phyloP scores from a whole-genome alignment of 37 sponge, comb jelly and placozoan species.

The Geodia barretti region DNA sequence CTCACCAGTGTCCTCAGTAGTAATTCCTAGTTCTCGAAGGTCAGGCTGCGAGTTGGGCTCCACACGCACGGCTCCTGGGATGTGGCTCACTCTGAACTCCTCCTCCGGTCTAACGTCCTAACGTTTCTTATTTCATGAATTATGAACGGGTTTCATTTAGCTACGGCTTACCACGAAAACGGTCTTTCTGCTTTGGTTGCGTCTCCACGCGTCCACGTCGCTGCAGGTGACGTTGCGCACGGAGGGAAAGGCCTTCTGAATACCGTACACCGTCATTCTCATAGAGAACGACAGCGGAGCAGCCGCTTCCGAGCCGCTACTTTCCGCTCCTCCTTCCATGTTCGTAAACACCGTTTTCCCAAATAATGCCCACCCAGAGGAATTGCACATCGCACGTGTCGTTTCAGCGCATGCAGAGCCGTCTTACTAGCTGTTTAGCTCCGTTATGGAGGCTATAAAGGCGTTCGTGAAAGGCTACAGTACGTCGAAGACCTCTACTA shows the following conservation, averaged over 20 bases:
- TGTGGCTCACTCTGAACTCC: slow-evolving; percentile 74
- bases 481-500: neutral
- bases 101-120: slow-evolving; percentile 71
- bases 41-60: slow-evolving; percentile 43
- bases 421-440: too few species aligned
- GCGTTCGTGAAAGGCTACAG: slow-evolving; percentile 11
- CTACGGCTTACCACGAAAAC: slow-evolving; percentile 27
- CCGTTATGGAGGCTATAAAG: slow-evolving; percentile 12
- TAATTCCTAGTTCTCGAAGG: slow-evolving; percentile 1
- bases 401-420: too few species aligned
- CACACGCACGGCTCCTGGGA: slow-evolving; percentile 61
- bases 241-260: slow-evolving; percentile 45
- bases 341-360: neutral
- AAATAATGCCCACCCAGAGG: neutral
- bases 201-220: slow-evolving; percentile 33
- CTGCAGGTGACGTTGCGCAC: slow-evolving; percentile 41
- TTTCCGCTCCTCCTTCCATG: neutral
- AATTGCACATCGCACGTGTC: neutral
- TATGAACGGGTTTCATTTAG: neutral
- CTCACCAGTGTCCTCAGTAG: slow-evolving; percentile 11
- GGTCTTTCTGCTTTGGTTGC: neutral
- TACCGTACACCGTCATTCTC: slow-evolving; percentile 35
- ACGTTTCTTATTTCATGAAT: neutral
- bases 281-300: slow-evolving; percentile 38
- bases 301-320: neutral